Evolutionary conservation across 2,113 vertebrate species (phyloP).

Genomic region (Pelmatolapia mariae): DNA sequence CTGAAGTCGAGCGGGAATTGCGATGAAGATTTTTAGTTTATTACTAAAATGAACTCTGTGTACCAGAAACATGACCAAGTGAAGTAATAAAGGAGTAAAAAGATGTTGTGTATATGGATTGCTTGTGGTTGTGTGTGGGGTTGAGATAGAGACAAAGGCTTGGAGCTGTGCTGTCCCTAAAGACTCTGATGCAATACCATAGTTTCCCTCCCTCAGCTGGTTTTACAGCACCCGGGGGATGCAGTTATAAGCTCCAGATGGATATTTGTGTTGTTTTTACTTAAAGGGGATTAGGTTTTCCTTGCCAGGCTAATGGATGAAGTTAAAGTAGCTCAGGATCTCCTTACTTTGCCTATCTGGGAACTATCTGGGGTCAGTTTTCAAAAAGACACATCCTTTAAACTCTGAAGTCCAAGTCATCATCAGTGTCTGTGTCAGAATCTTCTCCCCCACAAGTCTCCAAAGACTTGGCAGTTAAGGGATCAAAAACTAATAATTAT

Average conservation of each 20-base stretch:
- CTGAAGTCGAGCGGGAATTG: constrained; percentile 5
- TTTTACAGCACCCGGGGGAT: background rate
- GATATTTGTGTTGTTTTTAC: background rate
- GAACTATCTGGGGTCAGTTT: background rate
- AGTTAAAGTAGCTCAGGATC: background rate
- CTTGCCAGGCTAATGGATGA: background rate
- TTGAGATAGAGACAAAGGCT: background rate
- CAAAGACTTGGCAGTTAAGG: background rate
- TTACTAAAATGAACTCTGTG: constrained; percentile 26
- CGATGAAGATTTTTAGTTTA: constrained; percentile 27
- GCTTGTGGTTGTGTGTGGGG: background rate
- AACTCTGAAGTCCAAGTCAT: background rate
- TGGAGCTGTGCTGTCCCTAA: background rate
- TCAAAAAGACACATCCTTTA: background rate
- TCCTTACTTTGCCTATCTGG: fast-evolving
- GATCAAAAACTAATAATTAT: background rate
- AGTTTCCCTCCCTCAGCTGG: background rate
- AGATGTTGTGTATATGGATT: background rate
- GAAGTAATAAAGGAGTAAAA: constrained; percentile 50
- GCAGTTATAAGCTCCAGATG: background rate
- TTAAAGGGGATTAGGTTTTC: background rate
- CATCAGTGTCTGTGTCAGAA: background rate
- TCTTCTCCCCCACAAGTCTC: background rate
- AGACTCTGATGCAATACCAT: background rate
- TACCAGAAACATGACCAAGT: constrained; percentile 31